Base-by-base conservation (phyloP, 2,888 invertebrate genomes). In the Aspidapion aeneum region DNA sequence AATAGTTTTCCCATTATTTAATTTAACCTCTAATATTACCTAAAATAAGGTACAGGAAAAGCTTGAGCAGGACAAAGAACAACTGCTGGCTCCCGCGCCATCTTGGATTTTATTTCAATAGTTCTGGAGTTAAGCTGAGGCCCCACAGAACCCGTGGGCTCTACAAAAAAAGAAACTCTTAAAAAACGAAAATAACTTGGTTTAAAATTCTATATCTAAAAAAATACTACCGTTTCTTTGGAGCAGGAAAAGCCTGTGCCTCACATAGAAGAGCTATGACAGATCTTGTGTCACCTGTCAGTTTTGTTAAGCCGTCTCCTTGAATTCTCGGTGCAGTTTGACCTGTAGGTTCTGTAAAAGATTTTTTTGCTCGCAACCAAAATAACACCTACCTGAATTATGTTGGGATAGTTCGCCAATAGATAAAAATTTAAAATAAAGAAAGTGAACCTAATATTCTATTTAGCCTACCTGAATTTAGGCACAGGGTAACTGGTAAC, bases 11-110 rank as follows among this genome's bases (percentile, higher is more conserved):
- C n/a, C n/a, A n/a, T n/a, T n/a, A n/a, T n/a, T n/a, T n/a, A n/a
- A n/a, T n/a, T n/a, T n/a, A n/a, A n/a, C n/a, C n/a, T n/a, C n/a
- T n/a, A 21, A 57, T 18, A 69, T 82, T 87, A 91, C 91, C 90
- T 91, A 85, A 88, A 90, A 61, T 81, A 78, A 66, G 91, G 90
- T 76, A 88, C 86, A 65, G 91, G 91, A 80, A 85, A 90, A 65
- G 88, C 87, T 83, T 91, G 90, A 74, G 88, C 87, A 71, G 88
- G 86, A 79, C 91, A 91, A 74, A 89, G 82, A 72, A 88, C 79
- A 72, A 86, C 82, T 70, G 80, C 77, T 69, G 78, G 77, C 69
- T 76, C 75, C 69, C 75, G 75, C 62, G 71, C 62, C 56, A 63
- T 68, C 51, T 75, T 71, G 62, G 70, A 71, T 70, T 74, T 74